Evolutionary conservation across 2,888 invertebrate genomes (phyloP), one percentile per base, ranked within the genome.

Genomic region (Cerceris ruficornis): DNA sequence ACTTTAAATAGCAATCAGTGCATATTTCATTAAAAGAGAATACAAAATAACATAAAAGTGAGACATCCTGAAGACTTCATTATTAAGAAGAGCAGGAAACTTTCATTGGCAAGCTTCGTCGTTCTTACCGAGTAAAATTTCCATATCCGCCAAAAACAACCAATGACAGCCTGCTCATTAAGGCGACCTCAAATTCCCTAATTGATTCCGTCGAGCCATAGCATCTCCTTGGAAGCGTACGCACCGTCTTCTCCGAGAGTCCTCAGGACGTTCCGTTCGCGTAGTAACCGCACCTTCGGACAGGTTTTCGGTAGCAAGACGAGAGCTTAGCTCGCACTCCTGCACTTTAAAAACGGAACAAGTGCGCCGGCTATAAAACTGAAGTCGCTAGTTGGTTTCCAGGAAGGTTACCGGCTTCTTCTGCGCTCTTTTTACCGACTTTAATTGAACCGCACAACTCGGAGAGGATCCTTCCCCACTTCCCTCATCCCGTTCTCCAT

Each of bases 361-460:
- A 77, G 78, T 61, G 66, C 65, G 15, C 54, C 58, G 74, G 76
- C 67, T 70, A 77, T 87, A 85, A 88, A 87, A 79, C 87, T 65
- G 74, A 65, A 81, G 81, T 83, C 77, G 82, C 83, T 82, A 78
- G 82, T 85, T 77, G 78, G 72, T 86, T 83, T 88, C 84, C 82
- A 64, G 76, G 85, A 87, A 88, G 75, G 81, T 83, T 87, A 80
- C 86, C 84, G 82, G 81, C 80, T 84, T 87, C 80, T 81, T 84
- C 82, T 55, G 39, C 71, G 67, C 69, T 64, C 81, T 86, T 87
- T 86, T 87, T 86, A 83, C 85, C 81, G 84, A 78, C 86, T 86
- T 87, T 90, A 90, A 90, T 90, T 90, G 90, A 88, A 86, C 85
- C 84, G 87, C 87, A 86, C 87, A 87, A 82, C 87, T 82, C 76